Evolutionary conservation across 2,113 vertebrate species (phyloP).

Genomic region (Ictidomys tridecemlineatus): DNA sequence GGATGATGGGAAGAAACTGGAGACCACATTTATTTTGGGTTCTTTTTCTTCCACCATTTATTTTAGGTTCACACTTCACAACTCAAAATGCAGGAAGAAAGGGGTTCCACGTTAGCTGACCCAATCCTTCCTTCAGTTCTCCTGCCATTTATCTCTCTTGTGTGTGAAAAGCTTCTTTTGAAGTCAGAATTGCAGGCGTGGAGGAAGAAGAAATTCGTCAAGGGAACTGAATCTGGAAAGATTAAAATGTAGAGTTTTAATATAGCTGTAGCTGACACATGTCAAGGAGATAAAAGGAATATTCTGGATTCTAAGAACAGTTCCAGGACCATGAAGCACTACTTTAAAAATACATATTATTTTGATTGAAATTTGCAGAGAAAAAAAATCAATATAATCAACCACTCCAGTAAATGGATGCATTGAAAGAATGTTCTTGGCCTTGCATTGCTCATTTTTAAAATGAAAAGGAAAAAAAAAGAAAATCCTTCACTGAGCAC

Average conservation of each 20-base stretch:
- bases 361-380: constrained; percentile 72
- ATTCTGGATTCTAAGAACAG: constrained; percentile 34
- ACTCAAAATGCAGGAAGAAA: constrained; percentile 33
- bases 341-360: constrained; percentile 66
- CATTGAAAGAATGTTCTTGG: constrained; percentile 12
- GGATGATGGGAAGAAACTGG: not conserved
- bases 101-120: not conserved
- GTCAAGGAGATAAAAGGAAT: constrained; percentile 74
- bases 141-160: constrained; percentile 35
- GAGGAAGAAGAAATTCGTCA: constrained; percentile 64
- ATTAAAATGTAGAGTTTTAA: constrained; percentile 76
- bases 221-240: constrained; percentile 62
- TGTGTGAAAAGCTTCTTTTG: constrained; percentile 65
- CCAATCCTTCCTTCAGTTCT: not conserved
- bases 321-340: not conserved
- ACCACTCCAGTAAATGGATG: constrained; percentile 56
- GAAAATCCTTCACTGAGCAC: not conserved
- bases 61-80: not conserved
- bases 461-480: not conserved
- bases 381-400: constrained; percentile 78
- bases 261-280: constrained; percentile 71
- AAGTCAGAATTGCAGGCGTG: constrained; percentile 69
- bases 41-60: not conserved
- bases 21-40: not conserved
- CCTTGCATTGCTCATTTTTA: constrained; percentile 52